These are phyloP conservation scores for Silvanus unidentatus DNA, from an alignment of 2,888 invertebrate genomes.

Conservation along the genomic window DNA sequence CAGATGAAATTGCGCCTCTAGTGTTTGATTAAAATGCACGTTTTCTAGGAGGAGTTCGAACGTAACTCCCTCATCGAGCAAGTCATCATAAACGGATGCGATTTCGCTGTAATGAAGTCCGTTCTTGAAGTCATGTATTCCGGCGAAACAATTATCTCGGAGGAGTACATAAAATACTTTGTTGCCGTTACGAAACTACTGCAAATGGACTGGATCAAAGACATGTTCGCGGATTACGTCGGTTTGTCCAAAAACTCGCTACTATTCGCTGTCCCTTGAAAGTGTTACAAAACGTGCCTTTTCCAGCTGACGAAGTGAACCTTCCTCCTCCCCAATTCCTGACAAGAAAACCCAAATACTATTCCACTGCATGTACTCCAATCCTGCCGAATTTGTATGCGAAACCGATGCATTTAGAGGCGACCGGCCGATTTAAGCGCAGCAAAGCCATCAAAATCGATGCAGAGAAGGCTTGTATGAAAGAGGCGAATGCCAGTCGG, in stretches of 20 bases:
- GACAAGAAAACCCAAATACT: slow-evolving; percentile 41
- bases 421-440: slow-evolving; percentile 15
- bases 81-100: slow-evolving; percentile 60
- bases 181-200: slow-evolving; percentile 66
- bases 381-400: slow-evolving; percentile 16
- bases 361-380: slow-evolving; percentile 34
- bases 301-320: slow-evolving; percentile 31
- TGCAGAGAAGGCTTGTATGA: slow-evolving; percentile 43
- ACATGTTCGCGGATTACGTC: slow-evolving; percentile 21
- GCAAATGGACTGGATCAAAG: slow-evolving; percentile 58
- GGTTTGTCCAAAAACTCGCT: background rate
- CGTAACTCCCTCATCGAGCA: slow-evolving; percentile 54
- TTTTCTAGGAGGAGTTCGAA: slow-evolving; percentile 53
- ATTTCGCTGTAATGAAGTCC: slow-evolving; percentile 64
- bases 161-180: slow-evolving; percentile 62
- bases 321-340: slow-evolving; percentile 42
- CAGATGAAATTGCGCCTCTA: background rate
- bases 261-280: background rate
- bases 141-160: slow-evolving; percentile 65
- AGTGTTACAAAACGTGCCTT: too few relatives aligned
- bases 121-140: slow-evolving; percentile 73
- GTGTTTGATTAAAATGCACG: background rate
- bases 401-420: slow-evolving; percentile 19
- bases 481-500: slow-evolving; percentile 46
- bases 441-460: slow-evolving; percentile 30